Conservation (phyloP, 2,113 vertebrate genomes). For the Polypterus bichir region DNA sequence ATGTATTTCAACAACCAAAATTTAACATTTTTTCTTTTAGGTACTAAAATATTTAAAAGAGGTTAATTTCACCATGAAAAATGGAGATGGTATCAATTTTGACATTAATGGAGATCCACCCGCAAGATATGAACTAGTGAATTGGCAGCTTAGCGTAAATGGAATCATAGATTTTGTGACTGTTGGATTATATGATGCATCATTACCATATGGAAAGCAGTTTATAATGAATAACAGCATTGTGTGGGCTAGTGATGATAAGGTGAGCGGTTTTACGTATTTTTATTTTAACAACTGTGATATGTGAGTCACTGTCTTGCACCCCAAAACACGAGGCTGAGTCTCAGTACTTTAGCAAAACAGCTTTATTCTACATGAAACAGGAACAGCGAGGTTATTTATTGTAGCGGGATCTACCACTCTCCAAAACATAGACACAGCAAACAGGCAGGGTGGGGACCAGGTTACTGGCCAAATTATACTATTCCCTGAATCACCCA, state of each 20-base stretch:
- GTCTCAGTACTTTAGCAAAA: no score
- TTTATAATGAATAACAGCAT: conserved; percentile 2
- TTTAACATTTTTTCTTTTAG: background rate
- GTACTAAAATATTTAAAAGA: conserved; percentile 1
- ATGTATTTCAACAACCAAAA: no score
- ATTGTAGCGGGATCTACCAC: no score
- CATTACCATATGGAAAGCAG: background rate
- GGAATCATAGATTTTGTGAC: background rate
- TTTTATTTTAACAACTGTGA: no score
- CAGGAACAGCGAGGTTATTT: no score
- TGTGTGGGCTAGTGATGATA: background rate
- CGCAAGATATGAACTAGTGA: background rate
- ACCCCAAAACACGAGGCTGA: no score
- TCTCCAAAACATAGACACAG: no score
- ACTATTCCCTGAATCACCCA: no score
- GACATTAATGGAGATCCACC: background rate
- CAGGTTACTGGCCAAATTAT: no score
- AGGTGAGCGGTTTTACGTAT: background rate
- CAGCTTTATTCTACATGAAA: no score
- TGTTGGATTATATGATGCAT: conserved; percentile 7
- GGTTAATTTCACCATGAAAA: conserved; percentile 10
- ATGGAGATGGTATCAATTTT: background rate
- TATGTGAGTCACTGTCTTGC: no score
- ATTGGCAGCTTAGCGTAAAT: background rate
- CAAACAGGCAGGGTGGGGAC: no score